These are phyloP conservation scores for Helicoverpa armigera DNA, from an alignment of 1,140 invertebrate genomes.

Conservation along the genomic window DNA sequence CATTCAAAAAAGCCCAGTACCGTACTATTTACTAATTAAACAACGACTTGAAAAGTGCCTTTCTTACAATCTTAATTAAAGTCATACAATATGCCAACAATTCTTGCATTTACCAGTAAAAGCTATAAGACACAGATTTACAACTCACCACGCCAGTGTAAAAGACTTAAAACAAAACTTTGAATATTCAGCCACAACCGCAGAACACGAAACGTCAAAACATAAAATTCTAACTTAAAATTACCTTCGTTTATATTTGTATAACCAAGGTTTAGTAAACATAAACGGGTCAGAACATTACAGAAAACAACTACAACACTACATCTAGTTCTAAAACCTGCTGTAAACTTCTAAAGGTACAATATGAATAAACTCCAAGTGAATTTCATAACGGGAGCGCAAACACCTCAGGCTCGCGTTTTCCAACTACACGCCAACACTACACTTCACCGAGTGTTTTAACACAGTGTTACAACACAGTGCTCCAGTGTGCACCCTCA, in stretches of 20 bases:
- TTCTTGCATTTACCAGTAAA: neutral
- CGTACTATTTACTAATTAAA: no score
- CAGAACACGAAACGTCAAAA: slow-evolving; percentile 28
- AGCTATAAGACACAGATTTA: slow-evolving; percentile 3
- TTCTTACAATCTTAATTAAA: no score
- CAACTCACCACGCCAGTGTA: neutral
- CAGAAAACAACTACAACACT: slow-evolving; percentile 8
- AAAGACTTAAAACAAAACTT: slow-evolving; percentile 16
- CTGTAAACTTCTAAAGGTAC: slow-evolving; percentile 10
- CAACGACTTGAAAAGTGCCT: no score
- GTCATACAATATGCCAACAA: no score
- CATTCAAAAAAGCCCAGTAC: no score
- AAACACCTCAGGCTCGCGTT: slow-evolving; percentile 28
- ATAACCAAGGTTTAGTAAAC: slow-evolving; percentile 7
- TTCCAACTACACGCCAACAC: slow-evolving; percentile 35
- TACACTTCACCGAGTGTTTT: neutral
- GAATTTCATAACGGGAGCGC: slow-evolving; percentile 46
- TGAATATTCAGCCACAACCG: slow-evolving; percentile 26
- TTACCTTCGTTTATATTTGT: slow-evolving; percentile 29
- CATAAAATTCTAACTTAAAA: slow-evolving; percentile 26
- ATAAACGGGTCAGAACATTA: neutral
- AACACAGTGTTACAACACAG: slow-evolving; percentile 16
- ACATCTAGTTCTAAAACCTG: slow-evolving; percentile 4
- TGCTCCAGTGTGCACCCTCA: slow-evolving; percentile 11
- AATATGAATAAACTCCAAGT: slow-evolving; percentile 45